Base-by-base conservation (phyloP, 2,113 vertebrate genomes). In the Orcinus orca region DNA sequence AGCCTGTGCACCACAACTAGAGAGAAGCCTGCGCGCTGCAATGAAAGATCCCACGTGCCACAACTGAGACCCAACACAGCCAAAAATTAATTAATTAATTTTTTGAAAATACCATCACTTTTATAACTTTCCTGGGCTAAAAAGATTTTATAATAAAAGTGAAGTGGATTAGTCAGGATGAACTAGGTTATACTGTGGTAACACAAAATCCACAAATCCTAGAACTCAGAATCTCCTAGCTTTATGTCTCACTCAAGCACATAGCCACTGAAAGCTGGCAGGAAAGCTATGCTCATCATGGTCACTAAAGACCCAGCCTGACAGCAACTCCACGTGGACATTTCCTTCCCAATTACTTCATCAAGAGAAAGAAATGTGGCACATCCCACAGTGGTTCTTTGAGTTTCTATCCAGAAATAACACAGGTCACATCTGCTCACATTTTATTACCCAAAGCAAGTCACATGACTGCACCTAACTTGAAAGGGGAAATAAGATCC, bases 161-260 rank as follows among this genome's bases (percentile, higher is more conserved):
- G 55, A 55, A 55, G 55, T 58, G 18, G 17, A 58, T 58, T 18
- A 58, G 55, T 21, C 18, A 58, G 38, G 53, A 71, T 6, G 20
- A 47, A 14, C 36, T 20, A 18, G 41, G 53, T 33, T 33, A 14
- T 29, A 31, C 84, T n/a, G 8, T 17, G 60, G 18, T 70, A 33
- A 62, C n/a, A 55, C 1, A 36, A 4, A 58, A 18, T 3, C 9
- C 15, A 50, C 36, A 65, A 18, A 50, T 2, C n/a, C 20, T 6
- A 0, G 25, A 55, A 53, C 87, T 70, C 4, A 41, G 36, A 38
- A 13, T 33, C 89, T 33, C 25, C 0, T 8, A 17, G 21, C 47
- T 63, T 10, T 17, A 5, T 0, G 0, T 29, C 70, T 60, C 31
- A 9, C 55, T 63, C 67, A 1, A 0, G 2, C 21, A 55, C 53